Conservation (phyloP, 2,113 vertebrate species). For the Bubalus kerabau region DNA sequence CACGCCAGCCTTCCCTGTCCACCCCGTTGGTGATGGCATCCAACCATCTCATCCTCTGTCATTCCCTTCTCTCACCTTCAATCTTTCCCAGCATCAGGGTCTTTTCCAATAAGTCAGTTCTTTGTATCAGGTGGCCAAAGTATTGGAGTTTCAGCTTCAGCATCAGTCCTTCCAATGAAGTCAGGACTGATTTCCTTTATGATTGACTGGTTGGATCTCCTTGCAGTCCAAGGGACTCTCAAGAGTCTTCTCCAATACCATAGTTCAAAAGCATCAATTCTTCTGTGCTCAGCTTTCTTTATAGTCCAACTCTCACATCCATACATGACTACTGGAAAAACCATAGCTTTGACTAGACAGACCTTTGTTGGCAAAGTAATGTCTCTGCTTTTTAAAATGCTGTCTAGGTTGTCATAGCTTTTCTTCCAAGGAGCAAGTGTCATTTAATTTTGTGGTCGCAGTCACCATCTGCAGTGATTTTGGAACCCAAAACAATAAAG, state of each 20-base stretch:
- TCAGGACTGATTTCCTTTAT: not conserved
- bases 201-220: not conserved
- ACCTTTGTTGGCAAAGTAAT: not conserved
- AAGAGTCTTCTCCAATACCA: not conserved
- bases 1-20: not conserved
- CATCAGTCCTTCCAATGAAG: not conserved
- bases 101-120: not conserved
- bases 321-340: not conserved
- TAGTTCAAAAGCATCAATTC: not conserved
- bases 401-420: not conserved
- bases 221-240: not conserved
- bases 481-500: not conserved
- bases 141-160: not conserved
- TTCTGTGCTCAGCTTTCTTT: not conserved
- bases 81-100: not conserved
- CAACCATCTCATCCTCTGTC: not conserved
- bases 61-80: not conserved
- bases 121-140: not conserved
- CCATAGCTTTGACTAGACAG: not conserved
- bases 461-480: not conserved
- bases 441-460: not conserved
- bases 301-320: not conserved
- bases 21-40: rapidly evolving
- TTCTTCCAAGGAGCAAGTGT: not conserved
- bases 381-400: not conserved